Evolutionary conservation across 2,888 invertebrate genomes (phyloP).

Genomic region (Dascillus cervinus): DNA sequence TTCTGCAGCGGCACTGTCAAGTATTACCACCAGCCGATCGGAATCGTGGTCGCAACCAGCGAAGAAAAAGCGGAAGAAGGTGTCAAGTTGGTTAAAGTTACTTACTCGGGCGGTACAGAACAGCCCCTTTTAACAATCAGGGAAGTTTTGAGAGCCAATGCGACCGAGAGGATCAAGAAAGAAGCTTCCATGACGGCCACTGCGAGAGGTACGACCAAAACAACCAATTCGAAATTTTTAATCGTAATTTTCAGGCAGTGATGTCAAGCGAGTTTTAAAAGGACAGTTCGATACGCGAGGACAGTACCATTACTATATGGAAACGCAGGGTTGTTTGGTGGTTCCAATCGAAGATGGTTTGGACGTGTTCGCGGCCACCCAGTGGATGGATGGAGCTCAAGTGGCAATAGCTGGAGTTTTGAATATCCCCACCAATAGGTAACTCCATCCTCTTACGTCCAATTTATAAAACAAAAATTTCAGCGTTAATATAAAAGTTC

Average conservation of each 20-base stretch:
- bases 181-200: constrained; percentile 36
- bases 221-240: no score
- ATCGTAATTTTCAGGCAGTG: constrained; percentile 21
- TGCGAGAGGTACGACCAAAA: constrained; percentile 29
- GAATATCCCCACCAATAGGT: constrained; percentile 51
- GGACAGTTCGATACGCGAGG: constrained; percentile 48
- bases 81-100: constrained; percentile 50
- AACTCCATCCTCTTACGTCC: constrained; percentile 14
- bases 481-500: constrained; percentile 64
- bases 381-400: constrained; percentile 53
- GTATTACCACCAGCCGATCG: constrained; percentile 69
- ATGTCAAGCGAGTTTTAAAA: constrained; percentile 46
- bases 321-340: constrained; percentile 55
- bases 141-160: constrained; percentile 46
- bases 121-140: constrained; percentile 42
- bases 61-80: constrained; percentile 53
- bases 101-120: constrained; percentile 43
- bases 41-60: constrained; percentile 60
- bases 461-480: background rate
- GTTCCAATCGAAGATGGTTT: constrained; percentile 54
- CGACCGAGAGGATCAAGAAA: constrained; percentile 39
- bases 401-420: constrained; percentile 45
- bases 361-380: constrained; percentile 52
- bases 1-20: constrained; percentile 47
- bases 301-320: constrained; percentile 71